Base-by-base conservation (phyloP, 2,888 invertebrate species). In the Lordiphosa fenestrarum region DNA sequence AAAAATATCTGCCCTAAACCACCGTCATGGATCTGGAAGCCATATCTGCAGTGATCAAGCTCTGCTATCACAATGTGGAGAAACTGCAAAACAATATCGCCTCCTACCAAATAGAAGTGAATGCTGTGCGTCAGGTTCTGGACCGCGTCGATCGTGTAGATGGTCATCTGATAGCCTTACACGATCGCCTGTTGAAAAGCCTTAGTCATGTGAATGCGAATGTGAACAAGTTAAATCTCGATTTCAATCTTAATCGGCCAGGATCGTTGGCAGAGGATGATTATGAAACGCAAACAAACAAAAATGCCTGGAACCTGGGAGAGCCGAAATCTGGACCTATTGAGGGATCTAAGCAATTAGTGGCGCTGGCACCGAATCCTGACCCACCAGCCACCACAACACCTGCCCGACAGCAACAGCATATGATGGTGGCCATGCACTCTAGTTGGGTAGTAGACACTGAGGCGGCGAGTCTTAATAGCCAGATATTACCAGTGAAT, bases 171-270 rank as follows among this genome's bases (percentile, higher is more conserved):
- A 54, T 71, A 12, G 49, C 58, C 0, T 7, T 65, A 1, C 61
- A 77, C 46, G 57, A 82, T 19, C 19, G 33, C 0, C 42, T 84
- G 0, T 47, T 84, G 25, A 55, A 52, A 25, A 66, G 66, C 10
- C 42, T 77, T 1, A 77, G 42, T 41, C 39, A 49, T 1, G 46
- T 84, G 0, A 84, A 82, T 23, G 59, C 69, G 6, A 15, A 54
- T 19, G 37, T 66, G 1, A 74, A 69, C 1, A 73, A 71, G 40
- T 49, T 82, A 9, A 81, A 69, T 48, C 46, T 73, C 21, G 62
- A 60, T 6, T 61, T 84, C 1, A 53, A 66, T 12, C 25, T 82
- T 0, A 73, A 73, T n/a, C 41, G 52, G 10, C 7, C 40, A 0
- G 30, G 6, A 0, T 23, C 4, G 0, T 3, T 33, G n/a, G n/a